Percentiles rank a stretch among this genome's conserved stretches.
phyloP scores from a whole-genome alignment of 2,888 invertebrate species.

The Leucophenga maculata region DNA sequence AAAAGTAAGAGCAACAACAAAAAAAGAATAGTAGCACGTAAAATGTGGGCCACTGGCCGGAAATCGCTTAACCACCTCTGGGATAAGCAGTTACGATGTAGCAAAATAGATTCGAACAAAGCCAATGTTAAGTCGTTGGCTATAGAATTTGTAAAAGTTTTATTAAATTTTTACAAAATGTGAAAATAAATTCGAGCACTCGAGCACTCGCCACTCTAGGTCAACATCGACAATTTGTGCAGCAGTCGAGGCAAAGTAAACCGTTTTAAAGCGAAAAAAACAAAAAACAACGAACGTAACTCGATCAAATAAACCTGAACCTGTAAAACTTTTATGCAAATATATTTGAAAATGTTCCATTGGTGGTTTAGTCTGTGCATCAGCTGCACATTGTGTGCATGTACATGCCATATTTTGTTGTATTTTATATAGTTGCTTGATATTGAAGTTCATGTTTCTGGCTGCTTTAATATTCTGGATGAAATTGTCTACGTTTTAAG shows the following conservation, averaged over 20 bases:
- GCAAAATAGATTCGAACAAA: neutral
- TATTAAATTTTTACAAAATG: conserved; percentile 12
- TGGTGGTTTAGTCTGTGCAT: conserved; percentile 24
- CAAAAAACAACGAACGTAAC: neutral
- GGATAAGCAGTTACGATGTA: neutral
- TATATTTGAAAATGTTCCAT: conserved; percentile 26
- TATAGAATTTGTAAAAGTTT: conserved; percentile 15
- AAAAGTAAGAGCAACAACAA: neutral
- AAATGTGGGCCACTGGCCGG: conserved; percentile 2
- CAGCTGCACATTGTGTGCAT: conserved; percentile 39
- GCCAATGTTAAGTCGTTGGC: conserved; percentile 15
- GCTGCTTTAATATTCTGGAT: neutral
- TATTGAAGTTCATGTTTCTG: neutral
- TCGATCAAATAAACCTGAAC: conserved; percentile 31
- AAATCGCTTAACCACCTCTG: conserved; percentile 12
- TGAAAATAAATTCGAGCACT: neutral
- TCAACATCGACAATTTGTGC: neutral
- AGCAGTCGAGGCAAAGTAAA: neutral
- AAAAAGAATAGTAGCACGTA: conserved; percentile 8
- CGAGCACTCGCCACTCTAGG: neutral
- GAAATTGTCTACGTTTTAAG: neutral
- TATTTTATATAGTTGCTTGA: neutral
- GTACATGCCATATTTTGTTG: neutral
- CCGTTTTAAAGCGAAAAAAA: neutral
- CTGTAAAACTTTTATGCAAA: conserved; percentile 58